phyloP scores from a whole-genome alignment of 2,113 vertebrate genomes.

The Cyprinodon tularosa region DNA sequence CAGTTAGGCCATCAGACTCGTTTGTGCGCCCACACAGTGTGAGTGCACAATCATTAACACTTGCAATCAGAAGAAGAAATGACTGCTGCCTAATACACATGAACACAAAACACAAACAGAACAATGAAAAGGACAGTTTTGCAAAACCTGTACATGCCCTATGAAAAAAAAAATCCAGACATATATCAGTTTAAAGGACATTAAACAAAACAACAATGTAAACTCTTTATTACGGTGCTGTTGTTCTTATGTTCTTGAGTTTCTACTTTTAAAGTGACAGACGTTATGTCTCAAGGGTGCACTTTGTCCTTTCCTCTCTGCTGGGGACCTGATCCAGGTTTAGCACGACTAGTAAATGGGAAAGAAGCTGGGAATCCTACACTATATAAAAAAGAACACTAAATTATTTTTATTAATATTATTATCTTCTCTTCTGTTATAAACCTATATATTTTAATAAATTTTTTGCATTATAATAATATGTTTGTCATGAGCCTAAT shows the following conservation, averaged over 20 bases:
- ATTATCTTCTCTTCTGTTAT: no score
- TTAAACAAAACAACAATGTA: no score
- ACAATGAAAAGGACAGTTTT: not conserved
- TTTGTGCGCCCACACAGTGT: conserved; percentile 8
- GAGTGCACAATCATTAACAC: not conserved
- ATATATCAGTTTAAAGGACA: conserved; percentile 1
- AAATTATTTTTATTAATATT: no score
- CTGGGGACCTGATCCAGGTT: not conserved
- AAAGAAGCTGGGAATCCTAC: no score
- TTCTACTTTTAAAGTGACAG: not conserved
- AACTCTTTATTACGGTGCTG: not conserved
- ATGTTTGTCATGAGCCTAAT: no score
- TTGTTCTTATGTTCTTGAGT: not conserved
- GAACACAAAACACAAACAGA: conserved; percentile 6
- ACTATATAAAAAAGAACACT: no score
- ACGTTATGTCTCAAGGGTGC: not conserved
- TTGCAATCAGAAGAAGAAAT: not conserved
- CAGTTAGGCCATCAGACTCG: conserved; percentile 3
- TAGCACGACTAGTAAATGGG: not conserved
- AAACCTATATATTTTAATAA: no score
- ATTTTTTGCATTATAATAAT: no score
- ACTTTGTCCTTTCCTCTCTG: not conserved
- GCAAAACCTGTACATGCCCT: conserved; percentile 4
- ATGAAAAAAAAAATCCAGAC: conserved; percentile 13
- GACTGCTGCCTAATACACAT: conserved; percentile 5